Percentiles rank a stretch among this genome's conserved stretches.
Conservation (phyloP, 2,797 vertebrate genomes). For the Molossus molossus region DNA sequence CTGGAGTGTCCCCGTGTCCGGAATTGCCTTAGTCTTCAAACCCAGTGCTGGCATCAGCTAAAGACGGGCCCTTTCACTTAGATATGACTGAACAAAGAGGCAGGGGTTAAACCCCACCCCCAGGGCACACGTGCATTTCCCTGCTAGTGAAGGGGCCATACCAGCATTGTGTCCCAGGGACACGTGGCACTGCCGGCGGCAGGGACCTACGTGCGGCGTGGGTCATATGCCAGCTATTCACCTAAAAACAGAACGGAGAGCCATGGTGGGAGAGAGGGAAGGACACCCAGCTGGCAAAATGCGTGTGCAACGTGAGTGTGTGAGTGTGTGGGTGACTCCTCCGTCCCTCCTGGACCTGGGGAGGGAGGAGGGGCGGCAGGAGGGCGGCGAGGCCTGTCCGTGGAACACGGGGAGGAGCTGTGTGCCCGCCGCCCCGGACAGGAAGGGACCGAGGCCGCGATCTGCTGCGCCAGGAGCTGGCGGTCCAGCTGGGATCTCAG, state of each 20-base stretch:
- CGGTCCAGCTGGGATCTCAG: too few species aligned
- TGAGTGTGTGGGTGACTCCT: not conserved
- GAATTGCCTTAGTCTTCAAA: slow-evolving; percentile 74
- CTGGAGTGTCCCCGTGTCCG: slow-evolving; percentile 72
- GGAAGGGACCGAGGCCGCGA: not conserved
- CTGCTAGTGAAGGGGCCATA: slow-evolving; percentile 80
- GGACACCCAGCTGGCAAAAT: not conserved
- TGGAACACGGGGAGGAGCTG: not conserved
- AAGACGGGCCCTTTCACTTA: slow-evolving; percentile 82
- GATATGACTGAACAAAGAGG: slow-evolving; percentile 81
- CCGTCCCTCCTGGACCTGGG: not conserved
- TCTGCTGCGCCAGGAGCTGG: too few species aligned
- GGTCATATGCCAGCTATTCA: slow-evolving; percentile 51
- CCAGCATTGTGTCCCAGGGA: slow-evolving; percentile 84
- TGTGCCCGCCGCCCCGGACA: too few species aligned
- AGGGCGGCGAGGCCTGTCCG: too few species aligned
- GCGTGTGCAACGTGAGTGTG: accelerated
- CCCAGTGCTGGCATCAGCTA: slow-evolving; percentile 67
- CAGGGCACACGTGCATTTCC: slow-evolving; percentile 59
- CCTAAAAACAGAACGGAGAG: not conserved
- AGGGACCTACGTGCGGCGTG: slow-evolving; percentile 57
- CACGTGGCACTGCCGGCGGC: slow-evolving; percentile 10
- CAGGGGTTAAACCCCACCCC: slow-evolving; percentile 84
- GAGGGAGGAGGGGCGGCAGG: too few species aligned
- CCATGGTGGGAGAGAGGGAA: not conserved